A percentile compares a stretch with the other conserved stretches of the same genome.
These are phyloP conservation scores for Heliothis virescens DNA, from an alignment of 1,140 invertebrate species.

Conservation along the genomic window DNA sequence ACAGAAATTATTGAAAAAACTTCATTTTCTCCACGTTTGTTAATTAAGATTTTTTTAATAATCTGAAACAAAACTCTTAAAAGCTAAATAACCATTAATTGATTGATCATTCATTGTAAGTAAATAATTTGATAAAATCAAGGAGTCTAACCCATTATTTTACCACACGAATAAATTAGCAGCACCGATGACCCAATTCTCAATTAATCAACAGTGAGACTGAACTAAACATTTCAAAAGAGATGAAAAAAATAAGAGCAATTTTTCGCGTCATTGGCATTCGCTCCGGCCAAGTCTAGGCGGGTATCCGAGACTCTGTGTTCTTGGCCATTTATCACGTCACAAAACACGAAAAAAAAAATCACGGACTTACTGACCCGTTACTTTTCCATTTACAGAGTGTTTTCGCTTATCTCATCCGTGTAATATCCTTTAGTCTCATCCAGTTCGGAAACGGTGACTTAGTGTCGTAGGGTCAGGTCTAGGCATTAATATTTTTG, in stretches of 20 bases:
- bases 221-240: conserved; percentile 59
- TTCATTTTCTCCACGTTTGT: too few species aligned
- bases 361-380: conserved; percentile 79
- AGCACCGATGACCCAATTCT: not conserved
- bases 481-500: conserved; percentile 30
- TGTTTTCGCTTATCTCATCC: conserved; percentile 77
- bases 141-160: too few species aligned
- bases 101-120: too few species aligned
- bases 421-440: conserved; percentile 68
- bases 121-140: too few species aligned
- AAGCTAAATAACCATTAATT: too few species aligned
- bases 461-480: conserved; percentile 16
- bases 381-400: conserved; percentile 82
- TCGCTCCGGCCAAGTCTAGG: conserved; percentile 61
- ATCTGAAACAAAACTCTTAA: too few species aligned
- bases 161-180: conserved; percentile 1
- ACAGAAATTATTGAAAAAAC: too few species aligned
- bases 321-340: conserved; percentile 80
- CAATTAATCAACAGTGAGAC: conserved; percentile 17
- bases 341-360: conserved; percentile 80
- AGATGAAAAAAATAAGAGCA: conserved; percentile 74
- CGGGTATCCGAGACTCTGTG: conserved; percentile 57
- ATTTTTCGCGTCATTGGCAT: conserved; percentile 80
- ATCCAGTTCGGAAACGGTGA: conserved; percentile 43
- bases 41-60: too few species aligned